Conservation (phyloP, 2,113 vertebrate species). For the Geococcyx californianus region DNA sequence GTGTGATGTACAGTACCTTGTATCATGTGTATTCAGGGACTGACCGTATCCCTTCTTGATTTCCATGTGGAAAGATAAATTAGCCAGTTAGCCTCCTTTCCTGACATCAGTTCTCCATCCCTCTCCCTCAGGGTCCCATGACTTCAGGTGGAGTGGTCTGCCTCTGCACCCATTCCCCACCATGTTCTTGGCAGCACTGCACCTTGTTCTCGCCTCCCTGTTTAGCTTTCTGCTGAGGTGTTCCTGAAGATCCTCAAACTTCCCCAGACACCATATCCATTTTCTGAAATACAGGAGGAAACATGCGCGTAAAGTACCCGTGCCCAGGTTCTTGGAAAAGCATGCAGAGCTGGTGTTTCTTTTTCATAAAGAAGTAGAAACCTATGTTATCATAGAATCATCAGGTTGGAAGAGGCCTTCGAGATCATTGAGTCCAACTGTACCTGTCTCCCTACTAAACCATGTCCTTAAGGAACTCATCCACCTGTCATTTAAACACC, state of each 20-base stretch:
- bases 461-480: too few species aligned
- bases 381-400: too few species aligned
- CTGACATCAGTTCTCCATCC: neutral
- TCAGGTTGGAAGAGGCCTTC: too few species aligned
- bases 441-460: too few species aligned
- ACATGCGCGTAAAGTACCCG: rapidly evolving
- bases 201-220: neutral
- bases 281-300: neutral
- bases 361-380: neutral
- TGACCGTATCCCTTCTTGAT: neutral
- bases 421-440: too few species aligned
- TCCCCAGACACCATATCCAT: neutral
- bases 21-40: neutral
- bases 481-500: too few species aligned
- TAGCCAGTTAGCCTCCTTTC: neutral
- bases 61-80: neutral
- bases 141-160: neutral
- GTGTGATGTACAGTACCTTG: neutral
- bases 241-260: neutral
- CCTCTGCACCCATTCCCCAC: neutral
- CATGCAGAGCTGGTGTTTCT: neutral
- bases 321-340: neutral
- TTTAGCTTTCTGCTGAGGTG: neutral
- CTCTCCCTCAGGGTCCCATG: neutral
- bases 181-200: neutral